Evolutionary conservation across 2,888 invertebrate species (phyloP).

Genomic region (Netelia fuscicornis): DNA sequence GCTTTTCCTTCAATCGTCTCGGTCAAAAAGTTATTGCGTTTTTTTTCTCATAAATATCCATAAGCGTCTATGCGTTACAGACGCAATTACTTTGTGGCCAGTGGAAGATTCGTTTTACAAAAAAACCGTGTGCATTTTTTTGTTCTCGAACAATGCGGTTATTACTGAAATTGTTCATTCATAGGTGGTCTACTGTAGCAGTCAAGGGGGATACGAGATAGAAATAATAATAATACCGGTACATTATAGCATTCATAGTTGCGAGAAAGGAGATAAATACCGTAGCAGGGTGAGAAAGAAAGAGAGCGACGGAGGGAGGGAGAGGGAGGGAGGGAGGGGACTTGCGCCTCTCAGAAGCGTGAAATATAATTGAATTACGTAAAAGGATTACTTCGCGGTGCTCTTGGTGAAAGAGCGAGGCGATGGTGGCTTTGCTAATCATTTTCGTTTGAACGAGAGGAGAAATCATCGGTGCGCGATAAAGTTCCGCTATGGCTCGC

Average conservation of each 20-base stretch:
- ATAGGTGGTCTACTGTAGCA: neutral
- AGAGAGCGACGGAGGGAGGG: neutral
- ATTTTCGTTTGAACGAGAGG: constrained; percentile 53
- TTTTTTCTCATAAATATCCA: no score
- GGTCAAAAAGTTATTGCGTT: no score
- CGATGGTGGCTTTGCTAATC: constrained; percentile 26
- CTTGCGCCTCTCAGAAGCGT: constrained; percentile 38
- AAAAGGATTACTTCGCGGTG: constrained; percentile 46
- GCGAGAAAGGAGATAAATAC: constrained; percentile 46
- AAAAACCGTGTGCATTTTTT: no score
- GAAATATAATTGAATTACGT: constrained; percentile 62
- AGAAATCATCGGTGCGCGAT: constrained; percentile 56
- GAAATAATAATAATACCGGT: neutral
- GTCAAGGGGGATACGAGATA: neutral
- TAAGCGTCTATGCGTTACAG: no score
- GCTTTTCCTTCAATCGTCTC: no score
- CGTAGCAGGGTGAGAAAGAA: constrained; percentile 2
- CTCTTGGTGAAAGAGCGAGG: constrained; percentile 23
- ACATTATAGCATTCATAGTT: neutral
- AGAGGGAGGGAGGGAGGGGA: neutral
- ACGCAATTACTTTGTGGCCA: no score
- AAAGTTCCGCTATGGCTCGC: constrained; percentile 38
- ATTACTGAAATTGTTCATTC: no score
- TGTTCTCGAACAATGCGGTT: no score
- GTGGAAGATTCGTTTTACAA: no score